Evolutionary conservation across 2,113 vertebrate species (phyloP).

Genomic region (Triplophysa dalaica): DNA sequence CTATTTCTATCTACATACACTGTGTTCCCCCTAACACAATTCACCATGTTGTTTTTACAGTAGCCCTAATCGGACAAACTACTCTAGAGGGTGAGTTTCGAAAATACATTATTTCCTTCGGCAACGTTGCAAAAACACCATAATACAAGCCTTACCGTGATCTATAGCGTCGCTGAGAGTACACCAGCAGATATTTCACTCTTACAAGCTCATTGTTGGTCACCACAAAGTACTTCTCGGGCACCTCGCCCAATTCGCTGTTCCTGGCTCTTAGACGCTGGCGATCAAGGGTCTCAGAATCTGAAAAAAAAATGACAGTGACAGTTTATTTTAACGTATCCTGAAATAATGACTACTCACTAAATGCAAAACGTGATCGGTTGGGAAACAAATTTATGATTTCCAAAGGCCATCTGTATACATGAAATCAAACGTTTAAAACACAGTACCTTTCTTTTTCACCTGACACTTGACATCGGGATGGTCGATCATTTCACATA

Average conservation of each 20-base stretch:
- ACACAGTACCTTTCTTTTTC: slow-evolving; percentile 87
- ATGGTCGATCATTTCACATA: slow-evolving; percentile 97
- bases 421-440: too few species aligned
- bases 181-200: slow-evolving; percentile 93
- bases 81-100: too few species aligned
- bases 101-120: too few species aligned
- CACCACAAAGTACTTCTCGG: slow-evolving; percentile 96
- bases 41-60: too few species aligned
- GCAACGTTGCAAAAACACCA: too few species aligned
- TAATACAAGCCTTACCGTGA: slow-evolving; percentile 75
- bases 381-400: too few species aligned
- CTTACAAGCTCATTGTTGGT: slow-evolving; percentile 95
- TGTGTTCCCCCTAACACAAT: too few species aligned
- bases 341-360: too few species aligned
- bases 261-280: slow-evolving; percentile 88
- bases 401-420: too few species aligned
- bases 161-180: slow-evolving; percentile 86
- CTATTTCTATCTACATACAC: too few species aligned
- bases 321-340: neutral
- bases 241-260: slow-evolving; percentile 93
- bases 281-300: slow-evolving; percentile 87
- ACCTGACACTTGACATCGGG: slow-evolving; percentile 96
- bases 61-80: too few species aligned
- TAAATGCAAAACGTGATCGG: too few species aligned
- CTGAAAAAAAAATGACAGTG: slow-evolving; percentile 66